Evolutionary conservation across 2,888 invertebrate genomes (phyloP).

Genomic region (Agriotes lineatus): DNA sequence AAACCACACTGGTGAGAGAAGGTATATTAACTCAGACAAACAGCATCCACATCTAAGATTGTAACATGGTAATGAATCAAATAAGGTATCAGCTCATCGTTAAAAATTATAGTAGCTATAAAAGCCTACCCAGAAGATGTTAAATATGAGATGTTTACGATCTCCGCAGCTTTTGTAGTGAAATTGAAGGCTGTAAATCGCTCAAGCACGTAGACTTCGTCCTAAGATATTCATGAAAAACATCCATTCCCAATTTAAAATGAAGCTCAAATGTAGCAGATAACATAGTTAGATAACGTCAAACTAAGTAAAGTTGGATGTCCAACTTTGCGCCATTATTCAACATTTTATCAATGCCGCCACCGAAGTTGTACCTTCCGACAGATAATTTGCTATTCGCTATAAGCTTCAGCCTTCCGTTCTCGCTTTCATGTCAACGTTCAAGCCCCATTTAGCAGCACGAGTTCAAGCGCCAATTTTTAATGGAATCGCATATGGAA

Average conservation of each 20-base stretch:
- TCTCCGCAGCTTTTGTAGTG: too few species aligned
- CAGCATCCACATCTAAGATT: too few species aligned
- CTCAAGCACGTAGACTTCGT: neutral
- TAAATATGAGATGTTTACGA: too few species aligned
- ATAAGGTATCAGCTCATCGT: too few species aligned
- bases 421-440: conserved; percentile 14
- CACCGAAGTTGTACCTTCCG: conserved; percentile 13
- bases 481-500: conserved; percentile 21
- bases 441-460: conserved; percentile 18
- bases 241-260: conserved; percentile 5
- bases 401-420: conserved; percentile 14
- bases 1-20: too few species aligned
- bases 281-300: conserved; percentile 1
- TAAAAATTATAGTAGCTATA: too few species aligned
- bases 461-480: conserved; percentile 15
- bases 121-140: too few species aligned
- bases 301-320: conserved; percentile 9
- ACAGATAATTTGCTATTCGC: conserved; percentile 24
- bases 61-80: too few species aligned
- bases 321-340: conserved; percentile 18
- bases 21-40: too few species aligned
- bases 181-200: too few species aligned
- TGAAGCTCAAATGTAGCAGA: conserved; percentile 2
- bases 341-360: conserved; percentile 22
- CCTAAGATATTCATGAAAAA: neutral